Evolutionary conservation across 2,113 vertebrate genomes (phyloP).

Genomic region (Urocynchramus pylzowi): DNA sequence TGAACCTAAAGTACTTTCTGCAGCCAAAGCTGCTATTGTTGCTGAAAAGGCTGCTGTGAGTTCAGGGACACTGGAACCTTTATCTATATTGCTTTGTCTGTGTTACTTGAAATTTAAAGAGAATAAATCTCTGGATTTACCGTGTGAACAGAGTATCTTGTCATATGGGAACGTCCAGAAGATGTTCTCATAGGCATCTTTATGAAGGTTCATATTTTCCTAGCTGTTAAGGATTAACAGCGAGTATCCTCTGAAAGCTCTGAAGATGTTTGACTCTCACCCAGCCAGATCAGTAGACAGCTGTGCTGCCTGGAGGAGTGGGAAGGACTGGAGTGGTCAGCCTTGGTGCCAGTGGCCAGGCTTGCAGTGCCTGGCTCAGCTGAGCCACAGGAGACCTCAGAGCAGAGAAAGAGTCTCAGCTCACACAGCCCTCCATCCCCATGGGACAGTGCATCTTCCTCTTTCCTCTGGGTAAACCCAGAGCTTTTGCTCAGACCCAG

Average conservation of each 20-base stretch:
- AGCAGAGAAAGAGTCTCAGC: background rate
- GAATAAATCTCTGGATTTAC: background rate
- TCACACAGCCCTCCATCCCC: background rate
- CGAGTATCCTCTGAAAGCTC: background rate
- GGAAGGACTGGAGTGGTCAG: background rate
- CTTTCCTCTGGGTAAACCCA: background rate
- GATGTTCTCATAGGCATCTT: background rate
- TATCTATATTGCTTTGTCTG: background rate
- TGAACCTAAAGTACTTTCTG: slow-evolving; percentile 8
- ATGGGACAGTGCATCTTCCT: background rate
- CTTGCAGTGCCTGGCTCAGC: background rate
- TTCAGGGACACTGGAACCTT: background rate
- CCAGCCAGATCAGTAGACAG: background rate
- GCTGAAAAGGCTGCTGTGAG: background rate
- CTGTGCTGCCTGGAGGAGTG: background rate
- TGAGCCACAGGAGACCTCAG: background rate
- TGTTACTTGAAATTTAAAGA: background rate
- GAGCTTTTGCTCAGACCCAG: background rate
- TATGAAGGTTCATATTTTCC: background rate
- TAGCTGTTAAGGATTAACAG: background rate
- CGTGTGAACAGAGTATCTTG: background rate
- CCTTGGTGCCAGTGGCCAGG: background rate
- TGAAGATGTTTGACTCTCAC: background rate
- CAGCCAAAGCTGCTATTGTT: slow-evolving; percentile 9
- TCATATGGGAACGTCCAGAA: background rate